Evolutionary conservation across 2,113 vertebrate species (phyloP), one percentile per base, ranked within the genome.

Genomic region (Ophiodon elongatus): DNA sequence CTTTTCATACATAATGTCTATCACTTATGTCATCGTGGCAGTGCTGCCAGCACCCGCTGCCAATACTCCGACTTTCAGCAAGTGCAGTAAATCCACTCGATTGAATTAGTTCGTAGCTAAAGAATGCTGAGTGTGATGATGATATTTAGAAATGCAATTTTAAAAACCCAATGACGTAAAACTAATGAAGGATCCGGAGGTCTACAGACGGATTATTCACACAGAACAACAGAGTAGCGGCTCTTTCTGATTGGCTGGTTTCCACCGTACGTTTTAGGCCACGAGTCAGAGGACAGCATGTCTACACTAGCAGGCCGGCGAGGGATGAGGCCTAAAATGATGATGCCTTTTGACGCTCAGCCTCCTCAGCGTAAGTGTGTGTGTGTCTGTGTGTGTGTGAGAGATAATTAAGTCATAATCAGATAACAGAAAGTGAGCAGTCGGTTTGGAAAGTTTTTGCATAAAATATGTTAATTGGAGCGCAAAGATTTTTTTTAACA

Each of bases 331-430:
- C 98, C 98, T 93, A 99, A 99, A 97, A 99, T 99, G 97, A 99
- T 99, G 98, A 98, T 99, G 98, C 98, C 98, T 68, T 99, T 99
- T 95, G 98, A 99, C 87, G 96, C 97, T n/a, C 98, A 99, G 79
- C 98, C 98, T 1, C 98, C 98, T 90, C 98, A 99, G 94, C 98
- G 98, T 99, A 97, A 98, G 98, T 98, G 88, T 89, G 86, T 76
- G 11, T n/a, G 25, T 80, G 87, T 43, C 17, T 76, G 86, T 82
- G 76, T 72, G 73, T 50, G 4, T 6, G 43, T 82, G 80, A 74
- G 82, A 91, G 54, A 54, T 64, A 14, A 78, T 78, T 59, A 29
- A 73, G 39, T 52, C 11, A 27, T 56, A 37, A 47, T 35, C 33
- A 50, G 47, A 23, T 50, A 10, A 47, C 45, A 31, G 10, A 25